Conservation (phyloP, 35 echinoderm and acorn worm species). For the Chiridota heheva region DNA sequence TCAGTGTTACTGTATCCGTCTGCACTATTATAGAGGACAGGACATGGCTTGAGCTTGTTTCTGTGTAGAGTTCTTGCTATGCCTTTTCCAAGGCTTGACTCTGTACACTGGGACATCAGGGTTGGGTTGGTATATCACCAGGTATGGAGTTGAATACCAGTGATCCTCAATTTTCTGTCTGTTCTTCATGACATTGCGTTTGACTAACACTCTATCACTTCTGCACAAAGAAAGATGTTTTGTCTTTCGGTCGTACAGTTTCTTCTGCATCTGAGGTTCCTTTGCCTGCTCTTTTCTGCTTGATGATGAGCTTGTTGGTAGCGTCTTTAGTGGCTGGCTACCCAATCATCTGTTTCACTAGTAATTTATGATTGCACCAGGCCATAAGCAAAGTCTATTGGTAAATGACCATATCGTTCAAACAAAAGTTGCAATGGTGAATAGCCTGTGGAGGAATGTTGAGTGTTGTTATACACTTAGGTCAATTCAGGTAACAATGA, state of each 20-base stretch:
- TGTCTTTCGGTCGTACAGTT: not conserved
- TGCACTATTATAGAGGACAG: no score
- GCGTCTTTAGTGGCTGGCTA: no score
- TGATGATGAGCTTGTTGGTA: no score
- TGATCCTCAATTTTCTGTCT: no score
- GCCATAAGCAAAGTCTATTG: not conserved
- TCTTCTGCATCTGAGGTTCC: no score
- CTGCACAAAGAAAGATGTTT: no score
- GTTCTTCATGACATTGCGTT: no score
- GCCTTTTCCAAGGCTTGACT: not conserved
- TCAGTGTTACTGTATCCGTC: no score
- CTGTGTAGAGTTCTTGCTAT: not conserved
- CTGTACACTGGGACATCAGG: not conserved
- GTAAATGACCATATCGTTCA: not conserved
- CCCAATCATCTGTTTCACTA: not conserved
- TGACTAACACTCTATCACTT: no score
- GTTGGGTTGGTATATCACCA: no score
- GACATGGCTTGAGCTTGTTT: conserved; percentile 1
- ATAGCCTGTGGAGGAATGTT: conserved; percentile 1
- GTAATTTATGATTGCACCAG: not conserved
- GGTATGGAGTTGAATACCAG: no score
- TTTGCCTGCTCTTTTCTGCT: not conserved
- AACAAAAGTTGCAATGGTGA: conserved; percentile 32
- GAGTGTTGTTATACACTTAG: conserved; percentile 10
- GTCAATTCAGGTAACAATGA: not conserved